Evolutionary conservation across 2,113 vertebrate genomes (phyloP).

Genomic region (Asarcornis scutulata): DNA sequence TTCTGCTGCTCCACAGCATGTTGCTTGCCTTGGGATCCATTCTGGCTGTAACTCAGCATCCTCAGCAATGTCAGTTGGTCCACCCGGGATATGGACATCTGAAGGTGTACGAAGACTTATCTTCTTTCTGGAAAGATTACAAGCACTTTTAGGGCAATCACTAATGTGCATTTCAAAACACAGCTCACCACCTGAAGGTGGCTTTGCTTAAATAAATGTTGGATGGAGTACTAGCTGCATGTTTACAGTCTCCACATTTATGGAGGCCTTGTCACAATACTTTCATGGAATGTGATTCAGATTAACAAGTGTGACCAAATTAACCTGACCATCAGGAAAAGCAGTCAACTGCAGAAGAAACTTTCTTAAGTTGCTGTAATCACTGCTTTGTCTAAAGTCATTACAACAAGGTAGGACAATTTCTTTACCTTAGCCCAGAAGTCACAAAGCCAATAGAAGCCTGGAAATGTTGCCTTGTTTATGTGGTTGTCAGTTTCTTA

Average conservation of each 20-base stretch:
- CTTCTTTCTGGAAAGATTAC: background rate
- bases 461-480: background rate
- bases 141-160: background rate
- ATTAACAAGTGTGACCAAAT: background rate
- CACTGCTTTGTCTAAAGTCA: background rate
- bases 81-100: background rate
- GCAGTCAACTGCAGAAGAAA: background rate
- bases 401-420: background rate
- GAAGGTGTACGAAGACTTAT: background rate
- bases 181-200: background rate
- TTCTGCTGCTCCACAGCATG: background rate
- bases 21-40: background rate
- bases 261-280: background rate
- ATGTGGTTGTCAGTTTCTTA: background rate
- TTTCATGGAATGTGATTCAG: background rate
- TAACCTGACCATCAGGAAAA: background rate
- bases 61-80: background rate
- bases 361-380: background rate
- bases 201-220: background rate
- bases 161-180: background rate
- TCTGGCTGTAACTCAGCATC: background rate
- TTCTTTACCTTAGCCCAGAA: background rate
- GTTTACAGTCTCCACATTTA: background rate
- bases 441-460: background rate
- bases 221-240: background rate